Conservation (phyloP, 2,797 vertebrate species). For the Aldrovandia affinis region DNA sequence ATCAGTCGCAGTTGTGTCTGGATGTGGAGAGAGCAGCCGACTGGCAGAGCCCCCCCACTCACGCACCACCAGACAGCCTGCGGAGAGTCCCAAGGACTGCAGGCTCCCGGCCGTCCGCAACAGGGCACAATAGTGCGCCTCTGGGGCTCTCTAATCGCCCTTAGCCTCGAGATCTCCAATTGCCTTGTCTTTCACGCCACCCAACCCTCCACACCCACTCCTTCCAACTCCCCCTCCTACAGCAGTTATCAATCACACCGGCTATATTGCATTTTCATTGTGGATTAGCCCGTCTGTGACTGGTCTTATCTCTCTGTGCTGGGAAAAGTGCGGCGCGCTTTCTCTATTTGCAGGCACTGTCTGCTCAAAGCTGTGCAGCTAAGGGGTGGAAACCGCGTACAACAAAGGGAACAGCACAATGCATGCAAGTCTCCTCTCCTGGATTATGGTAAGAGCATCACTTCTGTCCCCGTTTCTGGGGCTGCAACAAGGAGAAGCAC, state of each 20-base stretch:
- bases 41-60: slow-evolving; percentile 59
- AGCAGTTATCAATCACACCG: slow-evolving; percentile 57
- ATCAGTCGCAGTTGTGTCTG: slow-evolving; percentile 76
- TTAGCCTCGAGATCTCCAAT: slow-evolving; percentile 52
- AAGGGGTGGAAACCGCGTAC: slow-evolving; percentile 57
- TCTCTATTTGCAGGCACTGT: slow-evolving; percentile 66
- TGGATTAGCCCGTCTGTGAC: slow-evolving; percentile 80
- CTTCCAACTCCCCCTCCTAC: slow-evolving; percentile 47
- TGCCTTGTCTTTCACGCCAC: slow-evolving; percentile 42
- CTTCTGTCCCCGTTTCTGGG: slow-evolving; percentile 62
- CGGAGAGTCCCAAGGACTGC: slow-evolving; percentile 71
- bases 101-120: slow-evolving; percentile 65
- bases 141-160: neutral
- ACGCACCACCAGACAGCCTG: slow-evolving; percentile 70
- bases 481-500: slow-evolving; percentile 29
- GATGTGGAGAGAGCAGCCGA: slow-evolving; percentile 68
- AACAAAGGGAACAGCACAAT: slow-evolving; percentile 72
- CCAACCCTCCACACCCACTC: neutral
- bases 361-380: slow-evolving; percentile 55
- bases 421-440: slow-evolving; percentile 57
- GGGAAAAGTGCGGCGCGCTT: slow-evolving; percentile 54
- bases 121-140: slow-evolving; percentile 58
- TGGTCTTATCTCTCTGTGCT: slow-evolving; percentile 74
- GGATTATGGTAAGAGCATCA: slow-evolving; percentile 65
- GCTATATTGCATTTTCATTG: slow-evolving; percentile 67